Percentiles rank a stretch among this genome's conserved stretches.
phyloP scores from a whole-genome alignment of 2,797 vertebrate species.

The Tiaroga cobitis region DNA sequence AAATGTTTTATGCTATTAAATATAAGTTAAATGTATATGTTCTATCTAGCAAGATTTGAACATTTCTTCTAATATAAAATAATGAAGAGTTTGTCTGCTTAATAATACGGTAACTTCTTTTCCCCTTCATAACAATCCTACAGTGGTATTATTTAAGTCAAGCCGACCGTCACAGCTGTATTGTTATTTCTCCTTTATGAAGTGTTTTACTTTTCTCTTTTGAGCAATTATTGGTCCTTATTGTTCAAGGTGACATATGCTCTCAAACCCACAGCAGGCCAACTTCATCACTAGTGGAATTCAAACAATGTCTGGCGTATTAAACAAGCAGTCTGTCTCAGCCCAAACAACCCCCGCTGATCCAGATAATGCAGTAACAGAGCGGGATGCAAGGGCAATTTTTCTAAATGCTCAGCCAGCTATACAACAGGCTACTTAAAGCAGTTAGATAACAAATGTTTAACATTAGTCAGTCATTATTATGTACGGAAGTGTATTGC shows the following conservation, averaged over 20 bases:
- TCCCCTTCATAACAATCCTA: not conserved
- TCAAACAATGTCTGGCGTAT: slow-evolving; percentile 44
- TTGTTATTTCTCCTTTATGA: not conserved
- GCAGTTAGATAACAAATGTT: not conserved
- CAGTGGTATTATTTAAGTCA: not conserved
- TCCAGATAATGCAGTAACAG: slow-evolving; percentile 44
- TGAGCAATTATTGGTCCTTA: slow-evolving; percentile 13
- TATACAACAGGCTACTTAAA: slow-evolving; percentile 4
- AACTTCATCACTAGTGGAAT: slow-evolving; percentile 36
- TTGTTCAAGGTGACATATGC: slow-evolving; percentile 5
- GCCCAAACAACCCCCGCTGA: slow-evolving; percentile 38
- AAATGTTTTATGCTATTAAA: slow-evolving; percentile 1
- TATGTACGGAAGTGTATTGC: too few relatives aligned
- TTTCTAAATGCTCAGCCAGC: not conserved
- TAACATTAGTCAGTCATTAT: not conserved
- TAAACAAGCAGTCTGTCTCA: slow-evolving; percentile 45
- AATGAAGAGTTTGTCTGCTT: not conserved
- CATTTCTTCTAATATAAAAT: not conserved
- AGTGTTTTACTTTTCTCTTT: not conserved
- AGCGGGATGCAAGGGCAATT: not conserved
- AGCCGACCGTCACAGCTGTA: not conserved
- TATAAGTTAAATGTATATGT: not conserved
- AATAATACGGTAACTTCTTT: not conserved
- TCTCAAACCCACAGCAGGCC: slow-evolving; percentile 20
- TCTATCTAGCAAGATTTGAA: not conserved